Evolutionary conservation across 2,888 invertebrate genomes (phyloP).

Genomic region (Agrypnus murinus): DNA sequence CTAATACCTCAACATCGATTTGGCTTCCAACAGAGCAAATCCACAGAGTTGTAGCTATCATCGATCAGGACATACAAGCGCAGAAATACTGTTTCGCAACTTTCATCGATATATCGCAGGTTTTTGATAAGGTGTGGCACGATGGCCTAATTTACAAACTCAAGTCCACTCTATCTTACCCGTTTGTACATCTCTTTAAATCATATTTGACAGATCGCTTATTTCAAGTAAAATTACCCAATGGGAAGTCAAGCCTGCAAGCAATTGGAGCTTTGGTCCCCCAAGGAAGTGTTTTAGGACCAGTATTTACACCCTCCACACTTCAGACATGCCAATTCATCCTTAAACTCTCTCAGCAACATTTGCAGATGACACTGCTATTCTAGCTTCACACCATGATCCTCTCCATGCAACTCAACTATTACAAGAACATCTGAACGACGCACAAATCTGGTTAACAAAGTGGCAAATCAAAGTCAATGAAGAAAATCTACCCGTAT

Average conservation of each 20-base stretch:
- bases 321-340: slow-evolving; percentile 15
- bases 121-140: neutral
- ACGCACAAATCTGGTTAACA: slow-evolving; percentile 13
- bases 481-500: slow-evolving; percentile 16
- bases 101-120: slow-evolving; percentile 5
- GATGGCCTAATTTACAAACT: neutral
- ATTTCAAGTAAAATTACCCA: slow-evolving; percentile 5
- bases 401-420: slow-evolving; percentile 5
- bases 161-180: neutral
- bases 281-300: slow-evolving; percentile 9
- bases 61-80: neutral
- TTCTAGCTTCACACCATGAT: neutral
- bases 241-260: neutral
- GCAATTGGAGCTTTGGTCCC: slow-evolving; percentile 11
- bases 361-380: slow-evolving; percentile 14
- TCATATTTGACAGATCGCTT: neutral
- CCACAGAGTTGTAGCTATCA: neutral
- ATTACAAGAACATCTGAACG: slow-evolving; percentile 6
- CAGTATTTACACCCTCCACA: slow-evolving; percentile 20
- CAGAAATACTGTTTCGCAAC: neutral
- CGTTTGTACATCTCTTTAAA: neutral
- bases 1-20: neutral
- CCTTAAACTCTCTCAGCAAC: neutral
- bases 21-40: neutral
- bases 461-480: no score